These are phyloP conservation scores for Zoanthus sansibaricus DNA, from an alignment of 92 coral and sea anemone species.

Conservation along the genomic window DNA sequence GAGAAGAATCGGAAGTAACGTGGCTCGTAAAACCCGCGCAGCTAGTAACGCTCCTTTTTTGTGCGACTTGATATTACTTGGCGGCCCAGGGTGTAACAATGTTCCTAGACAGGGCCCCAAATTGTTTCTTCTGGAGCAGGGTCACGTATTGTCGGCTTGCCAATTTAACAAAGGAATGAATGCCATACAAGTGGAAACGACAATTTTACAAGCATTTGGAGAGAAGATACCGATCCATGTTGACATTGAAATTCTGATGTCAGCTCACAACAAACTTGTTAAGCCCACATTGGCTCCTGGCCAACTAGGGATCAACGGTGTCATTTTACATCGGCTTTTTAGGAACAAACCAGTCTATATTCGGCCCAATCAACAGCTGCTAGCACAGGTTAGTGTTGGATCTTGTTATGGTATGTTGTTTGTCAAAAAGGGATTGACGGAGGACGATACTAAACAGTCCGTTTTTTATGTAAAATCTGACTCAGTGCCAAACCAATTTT, in stretches of 20 bases:
- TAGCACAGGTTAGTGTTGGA: background rate
- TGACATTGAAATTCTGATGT: slow-evolving; percentile 38
- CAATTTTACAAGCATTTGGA: background rate
- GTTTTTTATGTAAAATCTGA: too few species aligned
- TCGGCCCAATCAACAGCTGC: background rate
- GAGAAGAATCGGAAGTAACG: too few species aligned
- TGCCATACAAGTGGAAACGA: background rate
- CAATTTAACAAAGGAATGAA: slow-evolving; percentile 14
- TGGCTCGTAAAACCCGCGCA: too few species aligned
- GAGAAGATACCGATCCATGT: slow-evolving; percentile 20
- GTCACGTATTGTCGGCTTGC: slow-evolving; percentile 27
- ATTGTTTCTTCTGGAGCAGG: background rate
- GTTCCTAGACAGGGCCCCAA: slow-evolving; percentile 19
- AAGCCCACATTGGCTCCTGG: slow-evolving; percentile 61
- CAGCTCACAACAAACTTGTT: slow-evolving; percentile 55
- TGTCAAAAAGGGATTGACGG: background rate
- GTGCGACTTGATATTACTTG: too few species aligned
- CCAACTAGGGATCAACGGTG: slow-evolving; percentile 42
- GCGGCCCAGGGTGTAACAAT: background rate
- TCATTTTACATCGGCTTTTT: background rate
- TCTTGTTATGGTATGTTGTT: background rate
- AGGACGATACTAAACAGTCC: background rate
- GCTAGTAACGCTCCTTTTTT: too few species aligned
- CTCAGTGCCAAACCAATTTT: background rate
- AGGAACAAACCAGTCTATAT: slow-evolving; percentile 9